Evolutionary conservation across 1,140 invertebrate genomes (phyloP).

Genomic region (Pomphorhynchus laevis): DNA sequence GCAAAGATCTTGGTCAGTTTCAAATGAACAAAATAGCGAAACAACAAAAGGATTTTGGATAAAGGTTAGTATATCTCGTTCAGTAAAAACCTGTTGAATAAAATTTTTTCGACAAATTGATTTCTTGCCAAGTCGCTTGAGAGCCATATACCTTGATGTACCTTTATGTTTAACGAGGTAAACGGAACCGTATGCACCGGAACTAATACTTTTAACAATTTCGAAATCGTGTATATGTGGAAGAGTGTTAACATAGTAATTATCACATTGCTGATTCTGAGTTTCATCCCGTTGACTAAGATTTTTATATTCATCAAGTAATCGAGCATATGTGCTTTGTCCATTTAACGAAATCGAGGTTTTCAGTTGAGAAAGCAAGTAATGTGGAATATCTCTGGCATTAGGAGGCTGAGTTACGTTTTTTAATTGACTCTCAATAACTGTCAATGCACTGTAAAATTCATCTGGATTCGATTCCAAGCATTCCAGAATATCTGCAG

Average conservation of each 20-base stretch:
- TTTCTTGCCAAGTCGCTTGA: constrained; percentile 98
- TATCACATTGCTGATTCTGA: neutral
- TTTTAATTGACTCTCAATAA: constrained; percentile 82
- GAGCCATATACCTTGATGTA: constrained; percentile 58
- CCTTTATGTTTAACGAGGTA: constrained; percentile 79
- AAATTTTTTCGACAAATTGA: constrained; percentile 86
- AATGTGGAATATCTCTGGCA: constrained; percentile 51
- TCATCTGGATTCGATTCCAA: constrained; percentile 95
- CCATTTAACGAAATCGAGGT: neutral
- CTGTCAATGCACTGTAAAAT: constrained; percentile 68
- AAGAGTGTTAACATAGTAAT: constrained; percentile 13
- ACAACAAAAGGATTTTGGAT: constrained; percentile 49
- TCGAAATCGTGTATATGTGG: constrained; percentile 82
- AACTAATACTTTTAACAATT: constrained; percentile 75
- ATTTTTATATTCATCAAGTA: neutral
- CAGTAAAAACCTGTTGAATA: constrained; percentile 86
- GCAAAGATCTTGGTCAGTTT: constrained; percentile 49
- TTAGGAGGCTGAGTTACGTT: constrained; percentile 29
- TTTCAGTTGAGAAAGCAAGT: constrained; percentile 60
- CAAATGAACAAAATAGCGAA: constrained; percentile 8
- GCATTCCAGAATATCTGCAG: constrained; percentile 68
- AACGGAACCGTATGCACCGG: constrained; percentile 47
- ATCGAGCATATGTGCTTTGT: neutral
- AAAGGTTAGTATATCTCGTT: constrained; percentile 89
- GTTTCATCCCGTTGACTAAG: neutral